These are phyloP conservation scores for Syrrhaptes paradoxus DNA, from an alignment of 2,113 vertebrate species.

Conservation along the genomic window DNA sequence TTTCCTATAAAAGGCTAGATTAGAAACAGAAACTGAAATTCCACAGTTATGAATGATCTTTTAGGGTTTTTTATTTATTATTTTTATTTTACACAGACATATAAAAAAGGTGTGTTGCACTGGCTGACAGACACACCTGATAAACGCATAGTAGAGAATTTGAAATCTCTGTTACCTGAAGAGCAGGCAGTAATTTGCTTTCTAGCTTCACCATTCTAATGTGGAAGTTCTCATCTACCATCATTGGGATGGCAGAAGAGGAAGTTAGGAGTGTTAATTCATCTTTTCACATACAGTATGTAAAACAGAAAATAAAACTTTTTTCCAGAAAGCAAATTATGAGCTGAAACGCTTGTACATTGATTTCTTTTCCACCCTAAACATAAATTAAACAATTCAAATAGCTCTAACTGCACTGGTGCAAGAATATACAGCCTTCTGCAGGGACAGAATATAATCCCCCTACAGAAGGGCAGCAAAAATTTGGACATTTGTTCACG, in stretches of 20 bases:
- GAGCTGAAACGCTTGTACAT: background rate
- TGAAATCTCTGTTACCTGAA: background rate
- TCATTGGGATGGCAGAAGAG: background rate
- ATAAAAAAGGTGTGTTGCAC: background rate
- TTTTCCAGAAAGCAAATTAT: background rate
- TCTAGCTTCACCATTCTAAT: background rate
- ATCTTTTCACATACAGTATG: background rate
- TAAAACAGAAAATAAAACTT: background rate
- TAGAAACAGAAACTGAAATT: background rate
- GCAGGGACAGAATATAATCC: background rate
- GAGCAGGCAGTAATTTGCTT: background rate
- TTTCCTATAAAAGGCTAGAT: background rate
- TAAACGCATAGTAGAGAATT: background rate
- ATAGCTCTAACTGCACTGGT: background rate
- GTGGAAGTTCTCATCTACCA: background rate
- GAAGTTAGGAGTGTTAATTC: background rate
- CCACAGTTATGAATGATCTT: background rate
- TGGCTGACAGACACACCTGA: background rate
- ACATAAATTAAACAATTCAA: background rate
- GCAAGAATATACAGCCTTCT: background rate
- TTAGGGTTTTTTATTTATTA: background rate
- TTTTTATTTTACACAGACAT: background rate
- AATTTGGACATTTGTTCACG: fast-evolving
- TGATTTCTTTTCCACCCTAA: background rate
- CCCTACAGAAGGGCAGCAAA: background rate